A percentile compares a stretch with the other conserved stretches of the same genome.
Conservation (phyloP, 2,797 vertebrate species). For the Artibeus lituratus region DNA sequence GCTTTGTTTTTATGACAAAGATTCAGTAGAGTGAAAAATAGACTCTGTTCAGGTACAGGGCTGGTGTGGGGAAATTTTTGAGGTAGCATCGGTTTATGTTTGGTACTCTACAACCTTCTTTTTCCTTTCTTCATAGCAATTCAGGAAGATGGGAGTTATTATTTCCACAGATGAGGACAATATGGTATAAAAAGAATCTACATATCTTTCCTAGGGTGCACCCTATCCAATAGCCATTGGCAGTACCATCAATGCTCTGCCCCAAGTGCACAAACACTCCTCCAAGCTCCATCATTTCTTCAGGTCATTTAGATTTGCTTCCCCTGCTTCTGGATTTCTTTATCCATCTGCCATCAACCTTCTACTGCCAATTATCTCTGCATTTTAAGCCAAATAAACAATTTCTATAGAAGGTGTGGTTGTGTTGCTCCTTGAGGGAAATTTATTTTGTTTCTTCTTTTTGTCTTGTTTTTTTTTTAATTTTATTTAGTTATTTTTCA, state of each 20-base stretch:
- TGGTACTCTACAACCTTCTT: neutral
- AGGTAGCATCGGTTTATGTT: neutral
- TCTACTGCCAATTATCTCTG: neutral
- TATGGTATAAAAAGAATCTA: neutral
- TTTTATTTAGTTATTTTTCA: too few species aligned
- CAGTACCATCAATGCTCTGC: neutral
- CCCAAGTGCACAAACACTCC: neutral
- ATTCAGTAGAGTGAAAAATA: neutral
- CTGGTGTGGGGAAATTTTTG: neutral
- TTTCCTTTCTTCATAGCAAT: neutral
- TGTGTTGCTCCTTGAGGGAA: neutral
- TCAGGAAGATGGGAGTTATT: neutral
- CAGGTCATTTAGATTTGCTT: neutral
- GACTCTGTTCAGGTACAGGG: neutral
- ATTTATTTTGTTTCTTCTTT: neutral
- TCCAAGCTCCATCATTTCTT: neutral
- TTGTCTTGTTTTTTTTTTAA: too few species aligned
- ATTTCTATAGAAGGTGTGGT: neutral
- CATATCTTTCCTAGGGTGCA: neutral
- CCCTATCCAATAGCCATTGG: neutral
- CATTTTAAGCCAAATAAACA: neutral
- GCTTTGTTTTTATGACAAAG: neutral
- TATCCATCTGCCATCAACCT: neutral
- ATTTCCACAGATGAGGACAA: neutral
- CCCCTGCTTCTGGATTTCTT: neutral